Conservation (phyloP, 2,888 invertebrate species). For the Entomobrya multifasciata region DNA sequence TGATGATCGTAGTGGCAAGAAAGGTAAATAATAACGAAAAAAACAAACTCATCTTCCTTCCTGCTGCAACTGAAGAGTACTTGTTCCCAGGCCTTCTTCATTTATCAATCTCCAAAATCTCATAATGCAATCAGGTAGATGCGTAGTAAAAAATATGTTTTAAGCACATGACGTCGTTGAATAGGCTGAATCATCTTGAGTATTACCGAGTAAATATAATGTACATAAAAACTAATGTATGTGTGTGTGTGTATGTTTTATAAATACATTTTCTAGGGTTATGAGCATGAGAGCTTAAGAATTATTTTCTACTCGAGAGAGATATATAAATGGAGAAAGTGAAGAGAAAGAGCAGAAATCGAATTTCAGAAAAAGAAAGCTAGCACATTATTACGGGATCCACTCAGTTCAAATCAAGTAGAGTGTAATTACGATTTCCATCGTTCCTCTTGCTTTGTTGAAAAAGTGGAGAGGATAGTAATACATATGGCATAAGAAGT, state of each 20-base stretch:
- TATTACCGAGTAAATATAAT: not conserved
- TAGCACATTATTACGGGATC: constrained; percentile 55
- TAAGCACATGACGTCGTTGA: constrained; percentile 21
- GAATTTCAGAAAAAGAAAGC: constrained; percentile 49
- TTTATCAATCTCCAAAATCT: constrained; percentile 57
- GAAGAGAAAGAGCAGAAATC: constrained; percentile 35
- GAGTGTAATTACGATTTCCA: constrained; percentile 57
- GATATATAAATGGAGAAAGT: too few relatives aligned
- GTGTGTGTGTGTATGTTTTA: not conserved
- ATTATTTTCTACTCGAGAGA: not conserved
- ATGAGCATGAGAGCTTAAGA: constrained; percentile 2
- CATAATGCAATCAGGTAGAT: constrained; percentile 62
- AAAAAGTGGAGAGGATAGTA: not conserved
- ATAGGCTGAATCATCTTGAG: not conserved
- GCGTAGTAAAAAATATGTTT: not conserved
- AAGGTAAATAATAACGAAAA: constrained; percentile 46
- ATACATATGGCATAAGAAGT: too few relatives aligned
- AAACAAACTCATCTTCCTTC: constrained; percentile 10
- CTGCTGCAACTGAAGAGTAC: constrained; percentile 55
- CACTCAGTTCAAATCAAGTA: constrained; percentile 62
- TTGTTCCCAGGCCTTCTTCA: constrained; percentile 51
- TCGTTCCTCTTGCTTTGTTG: constrained; percentile 2
- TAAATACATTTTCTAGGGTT: not conserved
- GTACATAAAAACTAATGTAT: not conserved
- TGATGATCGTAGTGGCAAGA: not conserved